A percentile compares a stretch with the other conserved stretches of the same genome.
Conservation (phyloP, 2,888 invertebrate species). For the Buathra laborator region DNA sequence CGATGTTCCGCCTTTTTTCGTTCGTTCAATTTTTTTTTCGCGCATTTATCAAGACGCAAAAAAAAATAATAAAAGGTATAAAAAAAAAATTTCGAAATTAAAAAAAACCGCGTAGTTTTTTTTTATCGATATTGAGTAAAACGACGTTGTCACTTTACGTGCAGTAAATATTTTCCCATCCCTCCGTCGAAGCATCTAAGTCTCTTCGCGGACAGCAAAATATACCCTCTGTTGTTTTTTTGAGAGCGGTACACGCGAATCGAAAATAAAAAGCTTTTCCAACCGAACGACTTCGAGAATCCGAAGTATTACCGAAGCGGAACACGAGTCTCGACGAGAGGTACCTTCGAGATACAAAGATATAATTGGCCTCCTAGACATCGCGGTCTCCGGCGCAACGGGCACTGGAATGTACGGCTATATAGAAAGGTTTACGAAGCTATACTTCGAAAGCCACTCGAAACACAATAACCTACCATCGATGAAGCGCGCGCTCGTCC, state of each 20-base stretch:
- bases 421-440: constrained; percentile 32
- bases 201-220: background rate
- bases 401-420: constrained; percentile 54
- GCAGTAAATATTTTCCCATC: background rate
- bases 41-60: background rate
- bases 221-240: constrained; percentile 31
- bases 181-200: background rate
- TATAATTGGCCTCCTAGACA: constrained; percentile 75
- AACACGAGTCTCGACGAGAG: constrained; percentile 61
- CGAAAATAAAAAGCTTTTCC: constrained; percentile 36
- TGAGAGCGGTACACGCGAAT: background rate
- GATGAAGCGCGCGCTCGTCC: constrained; percentile 72
- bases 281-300: constrained; percentile 60
- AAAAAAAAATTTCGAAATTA: background rate
- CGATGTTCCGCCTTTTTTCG: background rate
- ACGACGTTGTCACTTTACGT: background rate
- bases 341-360: constrained; percentile 65
- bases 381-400: constrained; percentile 45
- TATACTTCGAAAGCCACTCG: constrained; percentile 71
- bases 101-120: background rate
- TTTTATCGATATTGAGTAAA: background rate
- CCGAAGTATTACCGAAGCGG: constrained; percentile 50
- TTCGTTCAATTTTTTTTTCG: background rate
- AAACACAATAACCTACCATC: constrained; percentile 77
- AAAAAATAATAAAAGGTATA: background rate